Conservation (phyloP, 2,888 invertebrate genomes). For the Melangyna quadrimaculata region DNA sequence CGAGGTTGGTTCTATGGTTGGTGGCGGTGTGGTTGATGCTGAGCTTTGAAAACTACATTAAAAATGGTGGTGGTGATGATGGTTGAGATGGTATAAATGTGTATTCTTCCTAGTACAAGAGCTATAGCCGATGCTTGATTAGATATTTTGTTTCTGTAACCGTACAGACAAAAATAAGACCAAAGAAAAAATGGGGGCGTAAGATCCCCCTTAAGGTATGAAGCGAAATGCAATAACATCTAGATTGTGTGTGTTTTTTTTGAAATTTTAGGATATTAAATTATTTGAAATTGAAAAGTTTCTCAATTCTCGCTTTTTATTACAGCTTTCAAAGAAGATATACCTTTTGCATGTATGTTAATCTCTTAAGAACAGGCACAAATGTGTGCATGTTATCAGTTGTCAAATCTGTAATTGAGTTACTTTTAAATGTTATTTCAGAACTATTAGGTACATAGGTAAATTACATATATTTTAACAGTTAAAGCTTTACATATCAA, state of each 20-base stretch:
- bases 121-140: slow-evolving; percentile 61
- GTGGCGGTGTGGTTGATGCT: slow-evolving; percentile 41
- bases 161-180: neutral
- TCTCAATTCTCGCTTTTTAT: neutral
- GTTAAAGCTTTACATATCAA: no score
- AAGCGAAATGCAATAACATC: slow-evolving; percentile 45
- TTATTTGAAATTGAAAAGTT: neutral
- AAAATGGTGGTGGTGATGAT: neutral
- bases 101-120: slow-evolving; percentile 14
- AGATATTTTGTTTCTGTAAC: slow-evolving; percentile 43
- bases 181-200: slow-evolving; percentile 57
- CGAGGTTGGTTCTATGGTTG: slow-evolving; percentile 65
- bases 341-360: no score
- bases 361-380: no score
- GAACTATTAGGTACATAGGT: no score
- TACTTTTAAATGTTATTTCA: no score
- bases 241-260: slow-evolving; percentile 37
- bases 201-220: slow-evolving; percentile 55
- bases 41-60: slow-evolving; percentile 36
- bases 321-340: neutral
- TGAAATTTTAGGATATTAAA: neutral
- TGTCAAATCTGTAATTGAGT: no score
- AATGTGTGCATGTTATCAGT: no score
- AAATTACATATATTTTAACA: no score
- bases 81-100: neutral